A percentile compares a stretch with the other conserved stretches of the same genome.
Evolutionary conservation across 2,888 invertebrate species (phyloP).

Genomic region (Caenorhabditis sp.): DNA sequence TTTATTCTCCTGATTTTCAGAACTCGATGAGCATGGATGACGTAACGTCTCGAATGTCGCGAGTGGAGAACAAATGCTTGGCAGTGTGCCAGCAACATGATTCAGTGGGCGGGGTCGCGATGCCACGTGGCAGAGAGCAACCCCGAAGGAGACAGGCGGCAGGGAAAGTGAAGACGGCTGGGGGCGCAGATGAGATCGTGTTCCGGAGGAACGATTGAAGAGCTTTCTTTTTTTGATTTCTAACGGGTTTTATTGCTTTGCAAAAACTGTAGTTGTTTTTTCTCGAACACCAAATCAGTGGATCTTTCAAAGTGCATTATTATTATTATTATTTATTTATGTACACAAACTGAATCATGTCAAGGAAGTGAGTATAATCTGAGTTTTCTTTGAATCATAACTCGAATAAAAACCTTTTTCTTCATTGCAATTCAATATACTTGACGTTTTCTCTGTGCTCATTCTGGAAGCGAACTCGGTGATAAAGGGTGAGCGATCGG

Average conservation of each 20-base stretch:
- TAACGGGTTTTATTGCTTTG: constrained; percentile 12
- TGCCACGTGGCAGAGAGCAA: constrained; percentile 62
- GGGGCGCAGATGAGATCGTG: constrained; percentile 63
- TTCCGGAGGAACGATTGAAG: constrained; percentile 61
- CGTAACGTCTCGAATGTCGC: constrained; percentile 66
- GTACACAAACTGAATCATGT: constrained; percentile 9
- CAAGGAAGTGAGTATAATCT: background rate
- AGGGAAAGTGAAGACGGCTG: constrained; percentile 34
- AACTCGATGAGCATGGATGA: constrained; percentile 63
- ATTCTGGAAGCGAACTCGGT: constrained; percentile 74
- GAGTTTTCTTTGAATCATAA: constrained; percentile 8
- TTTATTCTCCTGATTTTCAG: too few relatives aligned
- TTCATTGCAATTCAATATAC: constrained; percentile 29
- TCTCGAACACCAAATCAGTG: constrained; percentile 1
- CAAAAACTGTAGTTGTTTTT: background rate
- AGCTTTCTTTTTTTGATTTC: constrained; percentile 6
- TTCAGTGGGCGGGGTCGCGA: constrained; percentile 1
- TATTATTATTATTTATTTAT: constrained; percentile 35
- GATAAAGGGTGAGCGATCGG: constrained; percentile 72
- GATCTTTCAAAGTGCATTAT: background rate
- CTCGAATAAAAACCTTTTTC: too few relatives aligned
- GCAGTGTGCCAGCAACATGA: constrained; percentile 69
- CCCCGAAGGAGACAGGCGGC: constrained; percentile 64
- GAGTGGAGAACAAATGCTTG: constrained; percentile 67
- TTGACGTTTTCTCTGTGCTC: constrained; percentile 64